Percentiles rank a stretch among this genome's conserved stretches.
phyloP scores from a whole-genome alignment of 1,140 invertebrate species.

The Trichogramma pretiosum region DNA sequence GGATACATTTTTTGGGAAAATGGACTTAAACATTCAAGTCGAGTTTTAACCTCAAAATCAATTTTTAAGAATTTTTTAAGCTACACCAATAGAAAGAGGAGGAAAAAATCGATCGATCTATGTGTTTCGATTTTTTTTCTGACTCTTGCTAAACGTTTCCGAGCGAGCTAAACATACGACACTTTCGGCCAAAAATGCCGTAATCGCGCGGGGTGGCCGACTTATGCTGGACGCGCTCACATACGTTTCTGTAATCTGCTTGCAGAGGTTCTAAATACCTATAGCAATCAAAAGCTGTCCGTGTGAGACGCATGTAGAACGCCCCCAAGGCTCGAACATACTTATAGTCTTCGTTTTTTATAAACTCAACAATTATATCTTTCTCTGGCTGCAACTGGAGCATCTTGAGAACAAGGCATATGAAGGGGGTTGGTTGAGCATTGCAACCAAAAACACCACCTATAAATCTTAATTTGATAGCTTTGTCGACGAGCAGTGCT shows the following conservation, averaged over 20 bases:
- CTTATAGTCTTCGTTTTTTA: constrained; percentile 98
- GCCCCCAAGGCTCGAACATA: constrained; percentile 94
- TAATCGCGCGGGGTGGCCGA: too few relatives aligned
- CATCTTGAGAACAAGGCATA: constrained; percentile 96
- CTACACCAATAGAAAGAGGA: too few relatives aligned
- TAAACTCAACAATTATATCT: constrained; percentile 98
- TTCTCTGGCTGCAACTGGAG: constrained; percentile 99
- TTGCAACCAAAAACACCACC: constrained; percentile 96
- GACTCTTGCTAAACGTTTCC: too few relatives aligned
- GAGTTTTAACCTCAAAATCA: too few relatives aligned
- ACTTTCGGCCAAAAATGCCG: too few relatives aligned
- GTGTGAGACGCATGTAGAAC: constrained; percentile 89
- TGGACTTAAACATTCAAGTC: too few relatives aligned
- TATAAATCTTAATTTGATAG: constrained; percentile 85
- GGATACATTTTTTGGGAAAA: too few relatives aligned
- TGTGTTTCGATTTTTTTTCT: too few relatives aligned
- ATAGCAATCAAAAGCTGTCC: constrained; percentile 92
- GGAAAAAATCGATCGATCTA: too few relatives aligned
- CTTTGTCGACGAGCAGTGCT: constrained; percentile 95
- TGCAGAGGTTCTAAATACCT: constrained; percentile 97
- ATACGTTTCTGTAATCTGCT: constrained; percentile 92
- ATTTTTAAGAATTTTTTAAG: too few relatives aligned
- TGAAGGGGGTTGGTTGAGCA: constrained; percentile 93
- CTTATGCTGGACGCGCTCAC: too few relatives aligned
- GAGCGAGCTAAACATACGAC: too few relatives aligned